phyloP scores from a whole-genome alignment of 2,113 vertebrate genomes.

The Perognathus longimembris region DNA sequence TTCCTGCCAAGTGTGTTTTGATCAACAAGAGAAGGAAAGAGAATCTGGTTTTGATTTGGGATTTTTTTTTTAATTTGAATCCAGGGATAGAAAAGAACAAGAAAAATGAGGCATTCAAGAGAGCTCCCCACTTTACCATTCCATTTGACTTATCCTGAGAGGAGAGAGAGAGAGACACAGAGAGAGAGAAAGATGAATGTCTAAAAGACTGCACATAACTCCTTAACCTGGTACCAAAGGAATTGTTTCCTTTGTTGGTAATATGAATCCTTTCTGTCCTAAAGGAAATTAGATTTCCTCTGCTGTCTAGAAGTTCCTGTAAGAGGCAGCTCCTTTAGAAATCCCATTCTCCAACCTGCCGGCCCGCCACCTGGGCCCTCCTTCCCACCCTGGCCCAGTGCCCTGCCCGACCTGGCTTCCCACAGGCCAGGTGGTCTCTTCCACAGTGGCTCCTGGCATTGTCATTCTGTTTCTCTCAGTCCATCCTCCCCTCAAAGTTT shows the following conservation, averaged over 20 bases:
- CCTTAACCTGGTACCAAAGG: neutral
- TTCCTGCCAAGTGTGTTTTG: neutral
- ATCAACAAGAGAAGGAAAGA: neutral
- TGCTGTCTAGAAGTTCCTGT: neutral
- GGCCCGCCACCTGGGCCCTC: neutral
- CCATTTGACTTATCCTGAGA: neutral
- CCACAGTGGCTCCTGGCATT: neutral
- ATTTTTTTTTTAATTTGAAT: neutral
- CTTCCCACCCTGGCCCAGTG: neutral
- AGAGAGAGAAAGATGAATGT: neutral
- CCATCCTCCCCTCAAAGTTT: neutral
- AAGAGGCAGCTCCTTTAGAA: neutral
- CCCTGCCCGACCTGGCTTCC: neutral
- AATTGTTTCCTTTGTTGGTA: neutral
- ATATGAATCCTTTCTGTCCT: neutral
- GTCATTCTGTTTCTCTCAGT: neutral
- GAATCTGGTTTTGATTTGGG: conserved; percentile 36
- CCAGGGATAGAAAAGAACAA: neutral
- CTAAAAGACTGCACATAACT: neutral
- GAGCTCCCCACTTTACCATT: neutral
- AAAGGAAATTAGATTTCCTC: neutral
- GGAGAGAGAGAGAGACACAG: too few relatives aligned
- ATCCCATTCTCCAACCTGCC: neutral
- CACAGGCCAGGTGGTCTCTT: neutral
- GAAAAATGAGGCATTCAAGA: neutral